Conservation (phyloP, 2,113 vertebrate genomes). For the Willisornis vidua region DNA sequence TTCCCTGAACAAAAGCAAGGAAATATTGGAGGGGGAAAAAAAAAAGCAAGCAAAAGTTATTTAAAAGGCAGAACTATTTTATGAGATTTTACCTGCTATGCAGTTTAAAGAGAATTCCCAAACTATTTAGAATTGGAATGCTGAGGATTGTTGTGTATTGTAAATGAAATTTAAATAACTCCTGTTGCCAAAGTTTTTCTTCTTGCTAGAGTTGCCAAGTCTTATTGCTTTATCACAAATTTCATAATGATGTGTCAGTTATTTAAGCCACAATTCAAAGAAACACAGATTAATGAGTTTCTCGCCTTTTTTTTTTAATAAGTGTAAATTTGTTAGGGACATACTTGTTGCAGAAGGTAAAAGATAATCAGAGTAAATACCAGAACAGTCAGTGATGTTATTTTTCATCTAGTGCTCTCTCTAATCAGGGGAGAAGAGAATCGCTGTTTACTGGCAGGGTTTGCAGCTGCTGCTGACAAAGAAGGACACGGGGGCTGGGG, state of each 20-base stretch:
- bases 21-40: neutral
- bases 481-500: fast-evolving
- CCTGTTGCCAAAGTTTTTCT: neutral
- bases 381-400: neutral
- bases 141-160: neutral
- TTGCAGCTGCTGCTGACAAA: neutral
- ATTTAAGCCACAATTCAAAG: neutral
- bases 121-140: neutral
- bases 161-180: conserved; percentile 16
- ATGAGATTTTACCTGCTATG: conserved; percentile 21
- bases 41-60: neutral
- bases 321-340: neutral
- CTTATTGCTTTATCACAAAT: neutral
- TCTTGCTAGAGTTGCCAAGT: neutral
- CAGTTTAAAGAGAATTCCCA: conserved; percentile 2
- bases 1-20: neutral
- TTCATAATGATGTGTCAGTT: neutral
- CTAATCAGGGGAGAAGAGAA: neutral
- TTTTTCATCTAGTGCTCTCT: neutral
- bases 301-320: neutral
- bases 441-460: neutral
- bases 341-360: neutral
- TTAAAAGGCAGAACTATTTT: conserved; percentile 6
- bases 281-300: neutral
- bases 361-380: neutral